Evolutionary conservation across 2,113 vertebrate genomes (phyloP), one percentile per base, ranked within the genome.

Genomic region (Coptodon rendalli): DNA sequence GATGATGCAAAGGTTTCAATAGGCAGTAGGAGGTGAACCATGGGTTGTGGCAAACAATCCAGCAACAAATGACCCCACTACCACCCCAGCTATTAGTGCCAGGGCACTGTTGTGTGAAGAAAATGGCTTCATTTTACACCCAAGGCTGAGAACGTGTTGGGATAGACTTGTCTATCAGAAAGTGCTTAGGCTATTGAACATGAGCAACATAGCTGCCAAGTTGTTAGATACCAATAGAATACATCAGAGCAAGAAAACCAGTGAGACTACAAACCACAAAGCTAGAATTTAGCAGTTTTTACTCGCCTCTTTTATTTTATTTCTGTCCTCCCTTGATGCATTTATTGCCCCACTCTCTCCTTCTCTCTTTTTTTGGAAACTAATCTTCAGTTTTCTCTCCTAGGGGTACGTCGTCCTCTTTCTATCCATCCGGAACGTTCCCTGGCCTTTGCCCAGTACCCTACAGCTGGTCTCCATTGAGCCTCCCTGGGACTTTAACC

Each of bases 391-490:
- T 88, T 17, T 83, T 73, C 84, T 89, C 66, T 92, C 90, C 89
- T 87, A 87, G 92, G 89, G 87, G 90, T 76, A 89, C 73, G 82
- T 91, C 66, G n/a, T 91, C 86, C 84, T 86, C 71, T 68, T 68
- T 91, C 57, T 80, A 92, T 90, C 90, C 91, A 89, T 85, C 92
- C 80, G 61, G 90, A 95, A 91, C 85, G 59, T 91, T 95, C 88
- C 85, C 90, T 94, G 90, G 94, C 90, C 90, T 83, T 81, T 92
- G 71, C 89, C 89, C 92, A 92, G 92, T 83, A 89, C 90, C 92
- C 92, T 92, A 90, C 94, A 95, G 94, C 92, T 96, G 94, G 92
- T 94, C 92, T 84, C 91, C 90, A 95, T 94, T 95, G 88, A 93
- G 91, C 22, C 81, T 93, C 78, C 50, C 81, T 52, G 22, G 84